Evolutionary conservation across 2,113 vertebrate species (phyloP).

Genomic region (Drymodes brunneopygia): DNA sequence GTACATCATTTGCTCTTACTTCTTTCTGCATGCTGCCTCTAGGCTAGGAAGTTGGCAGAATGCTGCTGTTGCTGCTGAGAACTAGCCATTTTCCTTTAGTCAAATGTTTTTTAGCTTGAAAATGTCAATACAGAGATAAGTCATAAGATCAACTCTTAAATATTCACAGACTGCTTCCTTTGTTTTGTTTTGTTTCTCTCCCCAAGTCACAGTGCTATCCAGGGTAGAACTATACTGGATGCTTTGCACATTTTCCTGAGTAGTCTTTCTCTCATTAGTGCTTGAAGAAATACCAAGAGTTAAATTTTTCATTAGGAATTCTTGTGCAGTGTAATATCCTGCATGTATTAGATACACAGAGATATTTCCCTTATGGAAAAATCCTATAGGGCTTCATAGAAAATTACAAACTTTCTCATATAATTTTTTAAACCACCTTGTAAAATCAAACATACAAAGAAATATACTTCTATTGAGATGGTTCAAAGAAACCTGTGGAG

Average conservation of each 20-base stretch:
- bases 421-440: constrained; percentile 36
- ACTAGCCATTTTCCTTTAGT: constrained; percentile 65
- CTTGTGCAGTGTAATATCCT: constrained; percentile 55
- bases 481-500: constrained; percentile 1
- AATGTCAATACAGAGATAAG: constrained; percentile 73
- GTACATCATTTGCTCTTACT: constrained; percentile 43
- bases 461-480: neutral
- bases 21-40: constrained; percentile 54
- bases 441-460: constrained; percentile 12
- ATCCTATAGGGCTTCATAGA: constrained; percentile 22
- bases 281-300: constrained; percentile 63
- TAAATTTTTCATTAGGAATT: constrained; percentile 69
- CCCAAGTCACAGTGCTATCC: neutral
- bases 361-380: constrained; percentile 54
- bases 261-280: constrained; percentile 55
- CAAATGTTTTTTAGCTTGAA: constrained; percentile 74
- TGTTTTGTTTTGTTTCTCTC: constrained; percentile 28
- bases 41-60: constrained; percentile 59
- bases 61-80: constrained; percentile 23
- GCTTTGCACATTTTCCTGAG: constrained; percentile 49
- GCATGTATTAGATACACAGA: constrained; percentile 9
- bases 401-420: constrained; percentile 37
- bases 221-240: constrained; percentile 36
- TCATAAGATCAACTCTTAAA: constrained; percentile 75
- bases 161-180: constrained; percentile 63